Evolutionary conservation across 92 coral and sea anemone genomes (phyloP), one percentile per base, ranked within the genome.

Genomic region (Muricea muricata): DNA sequence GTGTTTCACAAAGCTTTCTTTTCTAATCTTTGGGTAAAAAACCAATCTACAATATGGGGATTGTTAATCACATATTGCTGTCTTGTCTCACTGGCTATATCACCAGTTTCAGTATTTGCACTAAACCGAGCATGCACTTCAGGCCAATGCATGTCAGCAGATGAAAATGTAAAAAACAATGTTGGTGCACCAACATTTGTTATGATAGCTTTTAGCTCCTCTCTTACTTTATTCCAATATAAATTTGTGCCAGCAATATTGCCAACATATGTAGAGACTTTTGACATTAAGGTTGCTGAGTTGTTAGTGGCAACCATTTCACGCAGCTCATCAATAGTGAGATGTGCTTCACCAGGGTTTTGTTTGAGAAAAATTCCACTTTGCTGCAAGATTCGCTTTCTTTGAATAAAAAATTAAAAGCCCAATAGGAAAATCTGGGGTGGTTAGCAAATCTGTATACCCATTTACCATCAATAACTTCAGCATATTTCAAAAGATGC

Each of bases 121-220:
- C 17, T 20, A 50, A 50, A 37, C 9, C 4, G 9, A 37, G 42
- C 42, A 37, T 37, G 42, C 9, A 37, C 4, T 37, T 37, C 42
- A 37, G 42, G 42, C 42, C 42, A 37, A 37, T 37, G 42, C 42
- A 37, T 37, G 9, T 37, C 42, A 4, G 42, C 42, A 37, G 42
- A 37, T 4, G 42, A 37, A 37, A 37, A 37, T 4, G 42, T 37
- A 9, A 37, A 37, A 37, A 37, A 37, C 9, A 37, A 37, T 76
- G 94, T 88, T 85, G 94, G 92, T 41, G 79, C 75, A 75, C 92
- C 94, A 73, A 74, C 88, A 79, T 46, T 88, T 17, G 92, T 88
- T 25, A 91, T 68, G 4, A 90, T 90, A 3, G 91, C 88, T 78
- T 90, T 90, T 0, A 90, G 73, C 13, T 82, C 93, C 45, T 90